Evolutionary conservation across 2,113 vertebrate species (phyloP).

Genomic region (Phoxinus phoxinus): DNA sequence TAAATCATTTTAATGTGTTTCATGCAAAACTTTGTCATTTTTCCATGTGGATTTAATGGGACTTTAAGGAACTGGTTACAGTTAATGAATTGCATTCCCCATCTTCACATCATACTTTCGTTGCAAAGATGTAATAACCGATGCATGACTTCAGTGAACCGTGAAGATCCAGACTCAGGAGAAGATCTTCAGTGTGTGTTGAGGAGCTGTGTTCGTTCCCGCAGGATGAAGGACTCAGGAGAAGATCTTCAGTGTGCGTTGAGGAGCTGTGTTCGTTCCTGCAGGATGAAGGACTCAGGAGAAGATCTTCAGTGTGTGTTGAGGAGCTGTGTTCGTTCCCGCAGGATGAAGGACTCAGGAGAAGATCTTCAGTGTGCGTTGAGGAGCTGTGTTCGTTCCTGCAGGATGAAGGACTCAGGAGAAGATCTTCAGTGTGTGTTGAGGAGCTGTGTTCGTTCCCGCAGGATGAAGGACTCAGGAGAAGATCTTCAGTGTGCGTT

Average conservation of each 20-base stretch:
- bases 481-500: background rate
- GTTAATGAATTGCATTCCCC: background rate
- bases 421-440: background rate
- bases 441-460: background rate
- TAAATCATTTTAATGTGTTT: background rate
- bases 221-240: background rate
- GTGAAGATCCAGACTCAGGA: background rate
- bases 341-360: background rate
- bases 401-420: background rate
- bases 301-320: background rate
- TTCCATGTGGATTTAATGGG: background rate
- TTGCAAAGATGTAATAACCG: background rate
- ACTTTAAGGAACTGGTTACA: background rate
- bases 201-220: background rate
- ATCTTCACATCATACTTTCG: background rate
- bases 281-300: background rate
- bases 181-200: background rate
- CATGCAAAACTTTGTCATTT: background rate
- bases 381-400: background rate
- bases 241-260: background rate
- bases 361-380: background rate
- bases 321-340: background rate
- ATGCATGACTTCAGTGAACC: background rate
- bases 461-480: background rate
- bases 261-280: background rate